Evolutionary conservation across 1,140 invertebrate genomes (phyloP).

Genomic region (Papilio polytes): DNA sequence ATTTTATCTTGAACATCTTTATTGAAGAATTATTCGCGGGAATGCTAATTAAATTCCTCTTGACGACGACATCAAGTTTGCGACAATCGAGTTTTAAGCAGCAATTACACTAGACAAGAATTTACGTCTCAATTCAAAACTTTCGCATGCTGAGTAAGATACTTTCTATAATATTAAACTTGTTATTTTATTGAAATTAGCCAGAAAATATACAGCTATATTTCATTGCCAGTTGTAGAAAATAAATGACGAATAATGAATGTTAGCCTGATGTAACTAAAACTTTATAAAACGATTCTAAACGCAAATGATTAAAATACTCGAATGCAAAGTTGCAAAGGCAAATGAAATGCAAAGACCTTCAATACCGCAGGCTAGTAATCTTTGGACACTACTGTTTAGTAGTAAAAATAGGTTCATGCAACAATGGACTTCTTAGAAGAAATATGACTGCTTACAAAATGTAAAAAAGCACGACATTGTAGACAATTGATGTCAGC

Average conservation of each 20-base stretch:
- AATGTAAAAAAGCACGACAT: slow-evolving; percentile 17
- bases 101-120: slow-evolving; percentile 34
- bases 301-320: too few relatives aligned
- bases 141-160: not conserved
- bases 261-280: too few relatives aligned
- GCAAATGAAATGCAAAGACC: not conserved
- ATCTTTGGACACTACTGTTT: not conserved
- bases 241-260: too few relatives aligned
- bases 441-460: slow-evolving; percentile 6
- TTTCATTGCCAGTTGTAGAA: too few relatives aligned
- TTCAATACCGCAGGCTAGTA: not conserved
- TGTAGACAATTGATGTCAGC: slow-evolving; percentile 20
- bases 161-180: not conserved
- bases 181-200: too few relatives aligned
- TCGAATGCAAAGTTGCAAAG: too few relatives aligned
- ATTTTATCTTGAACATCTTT: slow-evolving; percentile 66
- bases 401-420: not conserved
- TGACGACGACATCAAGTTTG: slow-evolving; percentile 49
- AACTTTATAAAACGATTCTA: too few relatives aligned
- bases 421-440: not conserved
- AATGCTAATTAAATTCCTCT: slow-evolving; percentile 74
- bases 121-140: not conserved
- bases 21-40: slow-evolving; percentile 64
- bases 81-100: slow-evolving; percentile 54
- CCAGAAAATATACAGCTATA: too few relatives aligned